These are phyloP conservation scores for Luscinia luscinia DNA, from an alignment of 2,797 vertebrate genomes.

Conservation along the genomic window DNA sequence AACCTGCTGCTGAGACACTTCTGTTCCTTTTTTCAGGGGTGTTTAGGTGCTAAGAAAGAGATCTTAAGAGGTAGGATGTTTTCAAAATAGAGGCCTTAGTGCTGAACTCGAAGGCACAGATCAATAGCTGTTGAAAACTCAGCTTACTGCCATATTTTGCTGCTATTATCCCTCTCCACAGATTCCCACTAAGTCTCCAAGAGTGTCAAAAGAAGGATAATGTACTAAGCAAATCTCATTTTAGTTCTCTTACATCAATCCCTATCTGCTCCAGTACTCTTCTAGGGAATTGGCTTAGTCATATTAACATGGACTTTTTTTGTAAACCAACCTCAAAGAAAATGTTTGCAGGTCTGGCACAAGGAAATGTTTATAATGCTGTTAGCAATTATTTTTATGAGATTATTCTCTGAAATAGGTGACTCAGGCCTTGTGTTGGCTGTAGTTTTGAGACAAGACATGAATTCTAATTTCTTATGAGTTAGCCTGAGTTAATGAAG, in stretches of 20 bases:
- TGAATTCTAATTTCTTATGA: not conserved
- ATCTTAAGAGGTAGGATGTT: not conserved
- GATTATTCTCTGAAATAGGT: not conserved
- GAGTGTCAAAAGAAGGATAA: not conserved
- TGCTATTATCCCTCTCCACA: not conserved
- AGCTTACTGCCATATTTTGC: not conserved
- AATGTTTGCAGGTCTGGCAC: not conserved
- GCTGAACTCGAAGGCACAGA: not conserved
- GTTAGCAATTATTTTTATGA: not conserved
- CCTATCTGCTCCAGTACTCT: not conserved
- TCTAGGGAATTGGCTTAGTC: not conserved
- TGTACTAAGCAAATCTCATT: not conserved
- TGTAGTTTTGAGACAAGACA: not conserved
- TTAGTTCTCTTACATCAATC: not conserved
- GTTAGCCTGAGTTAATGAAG: not conserved
- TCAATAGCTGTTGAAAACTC: constrained; percentile 19
- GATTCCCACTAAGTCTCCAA: not conserved
- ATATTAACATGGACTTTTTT: not conserved
- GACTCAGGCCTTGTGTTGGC: not conserved
- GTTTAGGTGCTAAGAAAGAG: not conserved
- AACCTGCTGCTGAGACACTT: not conserved
- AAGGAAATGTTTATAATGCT: not conserved
- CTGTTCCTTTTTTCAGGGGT: not conserved
- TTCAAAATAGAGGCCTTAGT: not conserved
- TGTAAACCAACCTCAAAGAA: not conserved